These are phyloP conservation scores for Trichonephila clavipes DNA, from an alignment of 1,140 invertebrate species.

Conservation along the genomic window DNA sequence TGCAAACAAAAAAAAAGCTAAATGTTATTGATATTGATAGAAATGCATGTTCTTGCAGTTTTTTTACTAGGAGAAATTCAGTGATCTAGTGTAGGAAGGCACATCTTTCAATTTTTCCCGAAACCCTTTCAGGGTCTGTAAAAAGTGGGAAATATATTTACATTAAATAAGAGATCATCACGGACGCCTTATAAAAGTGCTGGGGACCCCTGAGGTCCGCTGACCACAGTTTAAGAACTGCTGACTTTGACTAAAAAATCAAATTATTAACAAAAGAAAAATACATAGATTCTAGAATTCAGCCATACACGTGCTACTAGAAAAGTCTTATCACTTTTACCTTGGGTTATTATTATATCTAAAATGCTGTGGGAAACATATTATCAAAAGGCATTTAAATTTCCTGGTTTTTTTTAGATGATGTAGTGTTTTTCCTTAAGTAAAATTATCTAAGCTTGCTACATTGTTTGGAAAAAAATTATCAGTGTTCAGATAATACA, in stretches of 20 bases:
- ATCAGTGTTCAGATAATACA: background rate
- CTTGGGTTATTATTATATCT: constrained; percentile 23
- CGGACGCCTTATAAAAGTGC: no score
- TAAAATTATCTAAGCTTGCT: background rate
- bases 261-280: background rate
- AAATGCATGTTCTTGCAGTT: no score
- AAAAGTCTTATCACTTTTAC: background rate
- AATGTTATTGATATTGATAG: no score
- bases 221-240: background rate
- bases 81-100: no score
- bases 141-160: no score
- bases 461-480: background rate
- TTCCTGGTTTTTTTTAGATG: background rate
- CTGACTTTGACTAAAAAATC: background rate
- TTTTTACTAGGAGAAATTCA: no score
- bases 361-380: background rate
- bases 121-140: no score
- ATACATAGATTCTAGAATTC: background rate
- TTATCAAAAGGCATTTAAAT: constrained; percentile 10
- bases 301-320: background rate
- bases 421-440: background rate
- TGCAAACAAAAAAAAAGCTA: no score
- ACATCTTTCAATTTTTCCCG: no score
- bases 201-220: no score
- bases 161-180: no score